These are phyloP conservation scores for Chamaea fasciata DNA, from an alignment of 2,113 vertebrate genomes.

Conservation along the genomic window DNA sequence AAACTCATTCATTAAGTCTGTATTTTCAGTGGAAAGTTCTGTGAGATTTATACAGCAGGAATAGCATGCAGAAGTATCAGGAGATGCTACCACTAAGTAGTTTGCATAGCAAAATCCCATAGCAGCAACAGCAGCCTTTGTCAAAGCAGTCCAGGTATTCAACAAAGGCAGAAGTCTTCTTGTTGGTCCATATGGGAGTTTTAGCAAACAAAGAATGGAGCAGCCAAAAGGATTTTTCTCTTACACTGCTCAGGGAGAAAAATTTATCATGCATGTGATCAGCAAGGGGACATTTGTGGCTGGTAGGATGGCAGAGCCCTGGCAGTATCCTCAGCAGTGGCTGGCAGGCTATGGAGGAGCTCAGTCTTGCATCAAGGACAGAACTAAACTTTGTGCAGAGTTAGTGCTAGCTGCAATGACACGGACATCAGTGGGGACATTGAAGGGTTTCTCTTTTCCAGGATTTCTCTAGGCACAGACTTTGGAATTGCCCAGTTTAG, in stretches of 20 bases:
- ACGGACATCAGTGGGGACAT: fast-evolving
- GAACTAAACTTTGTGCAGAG: background rate
- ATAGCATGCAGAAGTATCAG: background rate
- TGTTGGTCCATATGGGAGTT: background rate
- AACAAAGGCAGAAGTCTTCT: background rate
- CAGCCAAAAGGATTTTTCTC: background rate
- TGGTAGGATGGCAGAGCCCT: background rate
- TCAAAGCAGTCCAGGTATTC: background rate
- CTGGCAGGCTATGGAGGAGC: background rate
- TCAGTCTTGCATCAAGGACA: background rate
- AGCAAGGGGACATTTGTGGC: background rate
- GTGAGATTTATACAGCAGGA: background rate
- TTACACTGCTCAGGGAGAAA: background rate
- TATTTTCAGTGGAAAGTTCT: background rate
- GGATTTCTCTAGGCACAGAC: background rate
- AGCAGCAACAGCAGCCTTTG: background rate
- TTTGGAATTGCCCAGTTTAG: background rate
- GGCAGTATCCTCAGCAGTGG: background rate
- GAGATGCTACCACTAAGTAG: background rate
- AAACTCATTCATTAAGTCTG: background rate
- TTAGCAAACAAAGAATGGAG: background rate
- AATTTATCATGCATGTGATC: background rate
- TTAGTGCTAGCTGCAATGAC: background rate
- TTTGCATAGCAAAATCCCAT: background rate
- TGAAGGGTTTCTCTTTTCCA: background rate